Base-by-base conservation (phyloP, 2,113 vertebrate genomes). In the Isurus oxyrinchus region DNA sequence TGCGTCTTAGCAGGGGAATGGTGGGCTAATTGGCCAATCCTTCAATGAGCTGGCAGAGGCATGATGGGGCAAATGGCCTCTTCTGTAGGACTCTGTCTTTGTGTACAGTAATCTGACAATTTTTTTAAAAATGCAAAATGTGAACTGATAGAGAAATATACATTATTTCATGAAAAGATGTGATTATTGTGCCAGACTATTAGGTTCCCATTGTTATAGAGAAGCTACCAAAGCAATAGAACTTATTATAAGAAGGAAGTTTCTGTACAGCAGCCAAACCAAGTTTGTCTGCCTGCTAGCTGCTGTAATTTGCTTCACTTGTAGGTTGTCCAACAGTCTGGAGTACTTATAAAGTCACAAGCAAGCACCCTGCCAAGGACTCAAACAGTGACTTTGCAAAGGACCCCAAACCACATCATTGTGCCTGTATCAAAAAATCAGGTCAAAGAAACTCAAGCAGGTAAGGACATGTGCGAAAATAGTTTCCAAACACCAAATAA, bases 281-380 rank as follows among this genome's bases (percentile, higher is more conserved):
- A n/a, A 23, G 19, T 66, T 66, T 94, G 16, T 1, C 61, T 76
- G 2, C 31, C 0, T 35, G 72, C 27, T 76, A 57, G 25, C 25
- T 35, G 31, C 57, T 57, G 19, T 35, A 35, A 94, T 94, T 66
- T 40, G 16, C 53, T 96, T 76, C 66, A 44, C 93, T 97, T 97
- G 66, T 97, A 99, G 98, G 97, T 98, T 96, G 98, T 98, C 96
- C 98, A 98, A 4, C 98, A 98, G 59, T 97, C 98, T 67, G 96
- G 98, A 6, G 98, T 97, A 5, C 7, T 97, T 96, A 96, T 97
- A 57, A 98, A 98, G 97, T 98, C 98, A 96, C 96, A 97, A 59
- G 57, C 96, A 61, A 97, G 97, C 27, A 49, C 97, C 0, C 81
- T 97, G 96, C 94, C 97, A 0, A 97, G 97, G 61, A 96, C 97